These are phyloP conservation scores for Peromyscus californicus DNA, from an alignment of 2,113 vertebrate species.

Conservation along the genomic window DNA sequence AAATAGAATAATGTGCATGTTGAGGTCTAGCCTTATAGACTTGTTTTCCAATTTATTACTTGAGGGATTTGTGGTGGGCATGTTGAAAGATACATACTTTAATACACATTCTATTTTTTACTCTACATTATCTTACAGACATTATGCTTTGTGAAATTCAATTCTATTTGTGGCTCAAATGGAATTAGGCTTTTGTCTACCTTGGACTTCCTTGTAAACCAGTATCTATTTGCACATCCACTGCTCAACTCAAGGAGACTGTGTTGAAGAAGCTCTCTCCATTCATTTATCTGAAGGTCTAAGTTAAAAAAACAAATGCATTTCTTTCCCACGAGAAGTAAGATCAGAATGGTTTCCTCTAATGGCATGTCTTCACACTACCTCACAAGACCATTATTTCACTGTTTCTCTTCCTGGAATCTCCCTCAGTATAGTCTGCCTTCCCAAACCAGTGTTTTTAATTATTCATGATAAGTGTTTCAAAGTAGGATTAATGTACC, in stretches of 20 bases:
- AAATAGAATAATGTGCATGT: neutral
- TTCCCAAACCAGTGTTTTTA: slow-evolving; percentile 83
- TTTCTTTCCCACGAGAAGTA: slow-evolving; percentile 31
- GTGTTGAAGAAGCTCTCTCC: neutral
- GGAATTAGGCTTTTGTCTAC: neutral
- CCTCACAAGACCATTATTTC: slow-evolving; percentile 61
- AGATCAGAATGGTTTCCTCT: slow-evolving; percentile 58
- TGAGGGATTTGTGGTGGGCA: neutral
- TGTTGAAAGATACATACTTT: neutral
- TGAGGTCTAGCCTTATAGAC: slow-evolving; percentile 18
- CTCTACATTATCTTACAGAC: neutral
- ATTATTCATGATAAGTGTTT: slow-evolving; percentile 90
- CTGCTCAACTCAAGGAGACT: neutral
- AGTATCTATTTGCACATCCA: neutral
- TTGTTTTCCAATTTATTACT: neutral
- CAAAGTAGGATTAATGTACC: slow-evolving; percentile 84
- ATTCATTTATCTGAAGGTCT: slow-evolving; percentile 37
- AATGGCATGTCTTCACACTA: slow-evolving; percentile 46
- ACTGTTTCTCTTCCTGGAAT: slow-evolving; percentile 77
- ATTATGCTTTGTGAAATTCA: neutral
- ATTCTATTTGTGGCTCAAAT: neutral
- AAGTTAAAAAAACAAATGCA: neutral
- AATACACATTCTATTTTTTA: neutral
- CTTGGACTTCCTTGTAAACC: neutral
- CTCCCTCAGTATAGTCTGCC: slow-evolving; percentile 69